Percentiles rank a stretch among this genome's conserved stretches.
phyloP scores from a whole-genome alignment of 2,797 vertebrate species.

The Periparus ater region DNA sequence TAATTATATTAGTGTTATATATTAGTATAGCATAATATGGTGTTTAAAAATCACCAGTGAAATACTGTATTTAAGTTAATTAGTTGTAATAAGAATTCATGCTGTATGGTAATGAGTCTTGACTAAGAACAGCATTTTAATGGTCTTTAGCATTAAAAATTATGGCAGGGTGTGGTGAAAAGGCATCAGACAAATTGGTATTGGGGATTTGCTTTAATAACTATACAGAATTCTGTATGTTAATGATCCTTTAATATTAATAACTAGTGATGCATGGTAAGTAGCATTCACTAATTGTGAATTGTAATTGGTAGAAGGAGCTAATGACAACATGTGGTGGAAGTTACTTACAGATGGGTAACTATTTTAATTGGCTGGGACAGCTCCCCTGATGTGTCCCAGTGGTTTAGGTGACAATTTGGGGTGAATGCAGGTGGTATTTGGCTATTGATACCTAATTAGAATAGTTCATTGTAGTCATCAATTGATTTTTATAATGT shows the following conservation, averaged over 20 bases:
- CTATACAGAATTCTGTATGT: too few relatives aligned
- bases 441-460: background rate
- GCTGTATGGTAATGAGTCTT: background rate
- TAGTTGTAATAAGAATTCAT: background rate
- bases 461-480: background rate
- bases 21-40: background rate
- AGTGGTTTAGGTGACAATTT: background rate
- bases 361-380: background rate
- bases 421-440: rapidly evolving
- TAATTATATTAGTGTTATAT: background rate
- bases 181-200: background rate
- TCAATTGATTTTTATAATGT: background rate
- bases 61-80: background rate
- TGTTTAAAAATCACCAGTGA: background rate
- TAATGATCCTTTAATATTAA: background rate
- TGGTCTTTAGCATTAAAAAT: background rate
- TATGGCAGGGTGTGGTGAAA: background rate
- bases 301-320: background rate
- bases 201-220: background rate
- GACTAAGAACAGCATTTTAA: background rate
- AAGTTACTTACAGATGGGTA: background rate
- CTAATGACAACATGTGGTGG: background rate
- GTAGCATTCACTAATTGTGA: background rate
- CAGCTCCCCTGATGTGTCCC: background rate
- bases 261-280: background rate